Base-by-base conservation (phyloP, 2,113 vertebrate species). In the Pituophis catenifer region DNA sequence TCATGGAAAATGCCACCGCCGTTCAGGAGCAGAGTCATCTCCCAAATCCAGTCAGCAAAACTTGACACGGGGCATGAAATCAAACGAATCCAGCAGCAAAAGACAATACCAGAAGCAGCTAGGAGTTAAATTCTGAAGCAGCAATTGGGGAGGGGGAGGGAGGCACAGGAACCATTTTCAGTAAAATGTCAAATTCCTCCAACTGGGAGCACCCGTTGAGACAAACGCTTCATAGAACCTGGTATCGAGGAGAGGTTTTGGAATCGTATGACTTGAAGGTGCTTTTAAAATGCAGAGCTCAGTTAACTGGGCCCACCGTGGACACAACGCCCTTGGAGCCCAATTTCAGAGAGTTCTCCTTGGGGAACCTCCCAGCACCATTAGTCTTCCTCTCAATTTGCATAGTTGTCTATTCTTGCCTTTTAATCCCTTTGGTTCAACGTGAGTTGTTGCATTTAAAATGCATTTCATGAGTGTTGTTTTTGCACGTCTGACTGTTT, bases 81-180 rank as follows among this genome's bases (percentile, higher is more conserved):
- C 13, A 75, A 75, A 75, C 3, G 6, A 38, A 33, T 8, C 15
- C n/a, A 75, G 6, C 15, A 19, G 70, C 15, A 38, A 38, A 75
- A 75, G n/a, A 8, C n/a, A 75, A 19, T 38, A 8, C 15, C 70
- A 75, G n/a, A 75, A 75, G 13, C n/a, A 75, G 70, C 13, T 8
- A 38, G 70, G n/a, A 17, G n/a, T 75, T 33, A 17, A 75, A 5
- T 75, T 75, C 65, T 75, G n/a, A n/a, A 75, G 13, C n/a, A 75
- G n/a, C n/a, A 19, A 8, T 33, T 2, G 7, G n/a, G n/a, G 24
- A 1, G 4, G 1, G 4, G 3, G 4, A 1, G 11, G 3, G 15
- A 8, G 5, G 15, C 15, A 75, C 15, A 13, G 26, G 62, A 29
- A 65, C 26, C 62, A 17, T 33, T 33, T 33, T 38, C 70, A 75